A percentile compares a stretch with the other conserved stretches of the same genome.
phyloP scores from a whole-genome alignment of 2,113 vertebrate genomes.

The Pomatorhinus ruficollis region DNA sequence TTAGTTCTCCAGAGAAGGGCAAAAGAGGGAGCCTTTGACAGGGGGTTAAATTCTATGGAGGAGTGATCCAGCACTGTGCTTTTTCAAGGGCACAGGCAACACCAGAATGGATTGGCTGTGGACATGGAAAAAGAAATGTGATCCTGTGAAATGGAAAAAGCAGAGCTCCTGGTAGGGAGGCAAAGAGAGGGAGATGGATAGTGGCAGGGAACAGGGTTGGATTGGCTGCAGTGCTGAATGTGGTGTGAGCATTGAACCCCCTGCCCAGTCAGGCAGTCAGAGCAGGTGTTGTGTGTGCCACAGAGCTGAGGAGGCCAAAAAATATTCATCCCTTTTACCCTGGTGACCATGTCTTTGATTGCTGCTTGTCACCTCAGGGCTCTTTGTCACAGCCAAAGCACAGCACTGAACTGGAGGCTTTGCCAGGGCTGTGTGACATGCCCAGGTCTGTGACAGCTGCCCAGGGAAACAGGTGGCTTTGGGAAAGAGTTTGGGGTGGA shows the following conservation, averaged over 20 bases:
- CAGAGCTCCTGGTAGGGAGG: not conserved
- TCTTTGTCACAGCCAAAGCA: not conserved
- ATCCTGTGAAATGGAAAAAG: not conserved
- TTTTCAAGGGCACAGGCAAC: not conserved
- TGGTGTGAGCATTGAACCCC: not conserved
- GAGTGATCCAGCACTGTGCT: not conserved
- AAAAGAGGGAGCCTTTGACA: not conserved
- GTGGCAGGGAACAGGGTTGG: not conserved
- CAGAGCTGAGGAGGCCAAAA: not conserved
- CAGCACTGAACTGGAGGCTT: not conserved
- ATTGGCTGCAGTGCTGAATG: not conserved
- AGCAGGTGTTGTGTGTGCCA: not conserved
- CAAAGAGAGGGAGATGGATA: not conserved
- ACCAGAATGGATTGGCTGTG: not conserved
- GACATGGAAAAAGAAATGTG: not conserved
- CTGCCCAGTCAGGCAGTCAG: not conserved
- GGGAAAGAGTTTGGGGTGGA: accelerated
- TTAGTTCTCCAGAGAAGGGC: not conserved
- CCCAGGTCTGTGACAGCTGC: not conserved
- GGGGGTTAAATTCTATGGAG: not conserved
- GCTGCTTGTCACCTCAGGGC: not conserved
- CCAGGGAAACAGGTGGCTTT: not conserved
- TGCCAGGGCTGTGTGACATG: not conserved
- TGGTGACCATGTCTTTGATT: not conserved
- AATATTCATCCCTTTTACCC: not conserved